Base-by-base conservation (phyloP, 2,797 vertebrate species). In the Uromys caudimaculatus region DNA sequence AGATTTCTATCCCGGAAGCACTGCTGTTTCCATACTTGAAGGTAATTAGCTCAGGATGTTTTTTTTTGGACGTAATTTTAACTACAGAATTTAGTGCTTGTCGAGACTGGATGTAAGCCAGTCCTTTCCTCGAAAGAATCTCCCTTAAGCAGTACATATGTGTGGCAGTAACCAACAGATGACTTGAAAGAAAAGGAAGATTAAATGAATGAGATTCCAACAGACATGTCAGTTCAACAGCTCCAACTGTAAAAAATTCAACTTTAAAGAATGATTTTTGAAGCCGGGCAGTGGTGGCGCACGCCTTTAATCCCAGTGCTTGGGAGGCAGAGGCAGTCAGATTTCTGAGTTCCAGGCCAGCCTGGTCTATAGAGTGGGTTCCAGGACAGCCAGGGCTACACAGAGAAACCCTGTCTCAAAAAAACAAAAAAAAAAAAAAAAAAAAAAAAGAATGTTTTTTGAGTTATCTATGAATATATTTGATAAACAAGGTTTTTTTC, bases 61-160 rank as follows among this genome's bases (percentile, higher is more conserved):
- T 99, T 99, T 99, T 99, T 98, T 99, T 99, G 75, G 99, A 99
- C 35, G 99, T 99, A 98, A 99, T 99, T 99, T 99, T 99, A 97
- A 99, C 99, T 96, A 99, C 99, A 0, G 99, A 99, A 98, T 99
- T 99, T 86, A 99, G 98, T 4, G 99, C 99, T 97, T 99, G 99
- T 93, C 99, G 99, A 97, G 99, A 99, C 95, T 99, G 99, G 98
- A 99, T 99, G 97, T 99, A 99, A 96, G 99, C 99, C 76, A 99
- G 99, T 85, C 99, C 99, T 97, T 99, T 99, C 88, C 99, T 99
- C 0, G 99, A 99, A 8, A 99, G 99, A 86, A 99, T 99, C 98
- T 99, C 99, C 95, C 99, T 99, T 98, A 99, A 98, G 97, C 99
- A 99, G 98, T 99, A 99, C 99, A 99, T 99, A 97, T 99, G 99